Percentiles rank a stretch among this genome's conserved stretches.
phyloP scores from a whole-genome alignment of 2,888 invertebrate species.

The Esperia sulphurella region DNA sequence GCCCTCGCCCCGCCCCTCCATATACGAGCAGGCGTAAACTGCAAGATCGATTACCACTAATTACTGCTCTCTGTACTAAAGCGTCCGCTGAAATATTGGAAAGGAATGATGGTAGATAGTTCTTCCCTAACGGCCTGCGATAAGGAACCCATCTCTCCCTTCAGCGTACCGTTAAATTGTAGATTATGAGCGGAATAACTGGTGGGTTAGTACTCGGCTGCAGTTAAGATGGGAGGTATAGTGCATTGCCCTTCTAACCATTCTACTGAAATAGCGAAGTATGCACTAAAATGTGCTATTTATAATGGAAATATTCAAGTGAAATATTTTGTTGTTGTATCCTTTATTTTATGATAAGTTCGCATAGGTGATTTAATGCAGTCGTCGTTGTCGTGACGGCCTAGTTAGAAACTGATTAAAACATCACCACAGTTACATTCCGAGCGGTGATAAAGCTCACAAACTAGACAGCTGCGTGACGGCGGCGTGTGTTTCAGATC shows the following conservation, averaged over 20 bases:
- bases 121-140: slow-evolving; percentile 29
- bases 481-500: slow-evolving; percentile 27
- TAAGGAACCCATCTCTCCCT: slow-evolving; percentile 20
- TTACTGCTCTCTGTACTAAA: slow-evolving; percentile 57
- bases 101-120: slow-evolving; percentile 23
- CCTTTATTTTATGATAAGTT: too few relatives aligned
- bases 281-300: neutral
- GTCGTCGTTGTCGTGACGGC: neutral
- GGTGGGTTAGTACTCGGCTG: slow-evolving; percentile 1
- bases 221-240: neutral
- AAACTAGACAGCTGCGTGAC: slow-evolving; percentile 5
- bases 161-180: slow-evolving; percentile 16
- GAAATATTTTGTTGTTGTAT: too few relatives aligned
- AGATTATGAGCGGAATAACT: slow-evolving; percentile 11
- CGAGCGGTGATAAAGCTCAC: slow-evolving; percentile 4
- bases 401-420: slow-evolving; percentile 18
- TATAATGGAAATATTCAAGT: neutral
- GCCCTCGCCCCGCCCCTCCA: slow-evolving; percentile 50
- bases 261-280: slow-evolving; percentile 7
- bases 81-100: slow-evolving; percentile 45
- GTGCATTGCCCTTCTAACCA: slow-evolving; percentile 11
- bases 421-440: slow-evolving; percentile 19
- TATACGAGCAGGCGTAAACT: slow-evolving; percentile 64
- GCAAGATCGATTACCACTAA: slow-evolving; percentile 75
- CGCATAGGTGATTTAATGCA: too few relatives aligned